phyloP scores from a whole-genome alignment of 2,888 invertebrate genomes.

The Hemistola chrysoprasaria region DNA sequence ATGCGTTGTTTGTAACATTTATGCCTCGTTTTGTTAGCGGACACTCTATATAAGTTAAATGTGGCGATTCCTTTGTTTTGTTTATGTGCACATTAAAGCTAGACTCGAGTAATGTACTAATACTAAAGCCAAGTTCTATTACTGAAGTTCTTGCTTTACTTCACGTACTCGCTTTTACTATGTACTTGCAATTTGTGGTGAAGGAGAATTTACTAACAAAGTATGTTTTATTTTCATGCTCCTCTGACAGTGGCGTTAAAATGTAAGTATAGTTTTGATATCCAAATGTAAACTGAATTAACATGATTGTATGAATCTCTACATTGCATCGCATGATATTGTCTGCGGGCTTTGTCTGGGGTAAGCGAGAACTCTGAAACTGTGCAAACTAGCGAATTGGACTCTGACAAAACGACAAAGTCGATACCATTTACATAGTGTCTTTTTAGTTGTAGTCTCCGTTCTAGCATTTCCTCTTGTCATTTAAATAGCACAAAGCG shows the following conservation, averaged over 20 bases:
- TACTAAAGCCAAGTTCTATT: too few species aligned
- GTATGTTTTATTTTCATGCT: conserved; percentile 57
- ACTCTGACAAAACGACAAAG: conserved; percentile 32
- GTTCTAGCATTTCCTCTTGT: conserved; percentile 25
- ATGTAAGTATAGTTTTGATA: conserved; percentile 62
- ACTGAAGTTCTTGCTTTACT: too few species aligned
- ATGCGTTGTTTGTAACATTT: conserved; percentile 42
- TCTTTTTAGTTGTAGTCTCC: conserved; percentile 28
- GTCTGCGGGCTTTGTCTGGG: conserved; percentile 21
- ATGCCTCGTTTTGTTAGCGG: conserved; percentile 4
- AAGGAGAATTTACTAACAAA: conserved; percentile 28
- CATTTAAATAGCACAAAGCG: conserved; percentile 29
- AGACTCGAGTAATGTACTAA: neutral
- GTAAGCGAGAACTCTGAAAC: conserved; percentile 26
- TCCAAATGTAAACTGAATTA: conserved; percentile 10
- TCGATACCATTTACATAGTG: conserved; percentile 38
- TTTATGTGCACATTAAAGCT: neutral
- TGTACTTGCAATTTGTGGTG: conserved; percentile 1
- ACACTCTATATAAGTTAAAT: conserved; percentile 14
- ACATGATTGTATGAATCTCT: conserved; percentile 23
- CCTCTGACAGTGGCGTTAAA: conserved; percentile 68
- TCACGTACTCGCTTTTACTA: conserved; percentile 1
- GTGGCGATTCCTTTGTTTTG: conserved; percentile 25
- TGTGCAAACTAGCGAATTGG: conserved; percentile 37
- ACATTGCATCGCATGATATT: conserved; percentile 8